phyloP scores from a whole-genome alignment of 53 echinoderm and acorn worm genomes.

The Holothuria leucospilota region DNA sequence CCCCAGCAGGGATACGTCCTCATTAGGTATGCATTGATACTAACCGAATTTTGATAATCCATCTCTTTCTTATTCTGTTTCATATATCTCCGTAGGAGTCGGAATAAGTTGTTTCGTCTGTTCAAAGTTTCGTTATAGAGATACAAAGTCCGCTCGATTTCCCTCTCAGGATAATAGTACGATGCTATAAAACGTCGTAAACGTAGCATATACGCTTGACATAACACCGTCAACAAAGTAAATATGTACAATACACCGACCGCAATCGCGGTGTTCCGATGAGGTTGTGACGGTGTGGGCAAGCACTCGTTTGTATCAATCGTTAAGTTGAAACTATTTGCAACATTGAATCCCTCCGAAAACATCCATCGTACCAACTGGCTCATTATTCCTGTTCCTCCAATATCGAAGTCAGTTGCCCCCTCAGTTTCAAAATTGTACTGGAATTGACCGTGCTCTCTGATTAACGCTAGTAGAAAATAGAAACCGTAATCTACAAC shows the following conservation, averaged over 20 bases:
- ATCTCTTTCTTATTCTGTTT: slow-evolving; percentile 73
- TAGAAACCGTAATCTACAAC: slow-evolving; percentile 82
- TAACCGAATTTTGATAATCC: slow-evolving; percentile 66
- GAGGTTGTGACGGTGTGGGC: slow-evolving; percentile 67
- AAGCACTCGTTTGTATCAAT: slow-evolving; percentile 78
- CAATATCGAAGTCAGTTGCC: slow-evolving; percentile 68
- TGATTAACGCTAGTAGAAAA: slow-evolving; percentile 71
- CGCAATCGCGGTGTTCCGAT: slow-evolving; percentile 61
- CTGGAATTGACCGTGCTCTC: slow-evolving; percentile 76
- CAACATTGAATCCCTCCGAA: slow-evolving; percentile 77
- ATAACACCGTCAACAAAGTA: slow-evolving; percentile 78
- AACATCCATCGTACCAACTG: slow-evolving; percentile 70
- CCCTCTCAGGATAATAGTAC: slow-evolving; percentile 90
- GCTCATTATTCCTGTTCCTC: slow-evolving; percentile 70
- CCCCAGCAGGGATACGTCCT: slow-evolving; percentile 69
- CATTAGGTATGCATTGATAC: slow-evolving; percentile 74
- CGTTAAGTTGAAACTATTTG: slow-evolving; percentile 69
- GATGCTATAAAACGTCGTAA: slow-evolving; percentile 80
- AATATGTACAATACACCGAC: slow-evolving; percentile 78
- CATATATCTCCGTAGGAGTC: slow-evolving; percentile 66
- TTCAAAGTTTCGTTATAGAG: slow-evolving; percentile 88
- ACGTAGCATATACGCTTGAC: slow-evolving; percentile 85
- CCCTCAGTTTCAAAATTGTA: slow-evolving; percentile 68
- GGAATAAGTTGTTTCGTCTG: slow-evolving; percentile 73
- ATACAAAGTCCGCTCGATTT: slow-evolving; percentile 75